Evolutionary conservation across 2,888 invertebrate species (phyloP), one percentile per base, ranked within the genome.

Genomic region (Nomada fucata): DNA sequence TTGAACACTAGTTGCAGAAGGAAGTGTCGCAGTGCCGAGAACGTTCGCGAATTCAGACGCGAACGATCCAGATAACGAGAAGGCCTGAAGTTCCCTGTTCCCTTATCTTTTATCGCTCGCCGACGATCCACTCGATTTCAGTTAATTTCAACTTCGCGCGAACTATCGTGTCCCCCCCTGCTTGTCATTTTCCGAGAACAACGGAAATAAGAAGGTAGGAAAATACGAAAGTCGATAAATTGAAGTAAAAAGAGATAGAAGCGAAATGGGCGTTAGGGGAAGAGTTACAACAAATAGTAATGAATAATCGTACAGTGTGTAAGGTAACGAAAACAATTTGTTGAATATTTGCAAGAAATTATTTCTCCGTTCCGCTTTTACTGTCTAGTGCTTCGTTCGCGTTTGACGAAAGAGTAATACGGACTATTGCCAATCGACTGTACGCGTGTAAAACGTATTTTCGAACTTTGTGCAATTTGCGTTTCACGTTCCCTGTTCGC

Each of bases 31-130:
- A 55, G 53, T 26, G 50, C 65, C 50, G 70, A 70, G 65, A 78
- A 68, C 77, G 77, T 68, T 77, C 26, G 63, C 55, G 50, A 72
- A 78, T 67, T 72, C 47, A 61, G 60, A 79, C 60, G 65, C 70
- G 60, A 67, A 50, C 70, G 78, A 79, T 79, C 71, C 26, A 65
- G 79, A 79, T 79, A 79, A 71, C 65, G 53, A 78, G 79, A 67
- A 71, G 65, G 60, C 65, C 55, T 65, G 18, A 71, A 77, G 50
- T 77, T 79, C 71, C 71, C 70, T 42, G 36, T 36, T 20, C 26
- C 68, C 70, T 79, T 79, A 79, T 76, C 79, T 76, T 71, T 79
- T 71, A 79, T 79, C 77, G 36, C 36, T 53, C 44, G 20, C 47
- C 64, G 23, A 52, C 77, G 65, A 60, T 76, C 50, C 65, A 61